Percentiles rank a stretch among this genome's conserved stretches.
phyloP scores from a whole-genome alignment of 2,888 invertebrate species.

The Acrobasis repandana region DNA sequence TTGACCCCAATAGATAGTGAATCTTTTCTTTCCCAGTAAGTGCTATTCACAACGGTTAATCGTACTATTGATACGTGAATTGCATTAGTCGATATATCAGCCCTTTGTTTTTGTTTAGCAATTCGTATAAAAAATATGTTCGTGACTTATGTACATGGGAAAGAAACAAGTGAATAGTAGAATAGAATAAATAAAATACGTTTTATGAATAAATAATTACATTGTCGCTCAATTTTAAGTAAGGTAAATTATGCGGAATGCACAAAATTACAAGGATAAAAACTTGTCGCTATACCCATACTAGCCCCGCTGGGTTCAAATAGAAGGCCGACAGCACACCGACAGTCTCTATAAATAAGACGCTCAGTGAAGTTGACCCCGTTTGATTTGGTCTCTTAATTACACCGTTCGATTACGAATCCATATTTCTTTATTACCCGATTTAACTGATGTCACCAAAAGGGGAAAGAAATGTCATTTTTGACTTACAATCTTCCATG shows the following conservation, averaged over 20 bases:
- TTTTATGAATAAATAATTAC: no score
- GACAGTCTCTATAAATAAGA: neutral
- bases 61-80: constrained; percentile 20
- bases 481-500: no score
- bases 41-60: constrained; percentile 24
- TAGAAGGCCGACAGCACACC: neutral
- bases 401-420: neutral
- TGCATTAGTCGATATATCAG: constrained; percentile 20
- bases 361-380: neutral
- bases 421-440: neutral
- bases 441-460: neutral
- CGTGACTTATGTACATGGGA: no score
- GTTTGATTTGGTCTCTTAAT: neutral
- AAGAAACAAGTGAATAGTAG: no score
- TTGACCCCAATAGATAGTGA: constrained; percentile 66
- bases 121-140: no score
- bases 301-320: no score
- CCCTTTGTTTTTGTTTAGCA: neutral
- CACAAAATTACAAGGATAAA: no score
- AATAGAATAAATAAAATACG: no score
- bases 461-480: neutral
- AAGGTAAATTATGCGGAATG: no score
- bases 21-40: constrained; percentile 46
- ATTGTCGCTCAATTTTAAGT: no score
- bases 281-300: no score